Evolutionary conservation across 2,113 vertebrate species (phyloP).

Genomic region (Cyprinodon variegatus): DNA sequence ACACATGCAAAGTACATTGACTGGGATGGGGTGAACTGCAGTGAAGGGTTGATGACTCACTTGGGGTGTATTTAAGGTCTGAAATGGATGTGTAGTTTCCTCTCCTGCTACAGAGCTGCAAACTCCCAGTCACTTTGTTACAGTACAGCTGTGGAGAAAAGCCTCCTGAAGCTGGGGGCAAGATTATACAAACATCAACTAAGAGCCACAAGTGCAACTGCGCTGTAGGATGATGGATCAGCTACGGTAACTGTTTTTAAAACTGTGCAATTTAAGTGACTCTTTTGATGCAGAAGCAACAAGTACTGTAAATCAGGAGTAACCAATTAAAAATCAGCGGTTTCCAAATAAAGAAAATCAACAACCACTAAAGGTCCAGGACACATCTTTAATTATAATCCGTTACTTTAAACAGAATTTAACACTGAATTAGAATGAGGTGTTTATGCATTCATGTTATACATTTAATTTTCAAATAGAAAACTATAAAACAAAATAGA

Average conservation of each 20-base stretch:
- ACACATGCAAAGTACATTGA: constrained; percentile 24
- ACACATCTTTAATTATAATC: too few species aligned
- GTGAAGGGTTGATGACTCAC: constrained; percentile 35
- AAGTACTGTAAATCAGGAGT: too few species aligned
- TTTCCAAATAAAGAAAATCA: too few species aligned
- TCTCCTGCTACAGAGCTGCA: constrained; percentile 3
- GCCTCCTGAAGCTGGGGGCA: constrained; percentile 11
- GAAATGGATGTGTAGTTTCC: constrained; percentile 22
- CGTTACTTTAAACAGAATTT: too few species aligned
- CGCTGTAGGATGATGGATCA: too few species aligned
- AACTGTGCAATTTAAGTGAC: not conserved
- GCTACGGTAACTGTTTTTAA: not conserved
- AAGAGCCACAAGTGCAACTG: not conserved
- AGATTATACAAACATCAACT: constrained; percentile 14
- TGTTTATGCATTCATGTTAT: too few species aligned
- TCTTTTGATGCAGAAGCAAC: not conserved
- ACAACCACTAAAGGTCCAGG: too few species aligned
- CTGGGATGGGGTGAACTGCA: constrained; percentile 21
- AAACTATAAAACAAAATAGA: too few species aligned
- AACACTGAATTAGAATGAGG: too few species aligned
- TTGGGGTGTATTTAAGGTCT: constrained; percentile 15
- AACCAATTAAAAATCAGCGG: too few species aligned
- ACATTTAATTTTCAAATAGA: too few species aligned
- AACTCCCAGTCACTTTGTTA: not conserved
- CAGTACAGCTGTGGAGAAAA: constrained; percentile 7